Evolutionary conservation across 2,113 vertebrate species (phyloP).

Genomic region (Otolemur garnettii): DNA sequence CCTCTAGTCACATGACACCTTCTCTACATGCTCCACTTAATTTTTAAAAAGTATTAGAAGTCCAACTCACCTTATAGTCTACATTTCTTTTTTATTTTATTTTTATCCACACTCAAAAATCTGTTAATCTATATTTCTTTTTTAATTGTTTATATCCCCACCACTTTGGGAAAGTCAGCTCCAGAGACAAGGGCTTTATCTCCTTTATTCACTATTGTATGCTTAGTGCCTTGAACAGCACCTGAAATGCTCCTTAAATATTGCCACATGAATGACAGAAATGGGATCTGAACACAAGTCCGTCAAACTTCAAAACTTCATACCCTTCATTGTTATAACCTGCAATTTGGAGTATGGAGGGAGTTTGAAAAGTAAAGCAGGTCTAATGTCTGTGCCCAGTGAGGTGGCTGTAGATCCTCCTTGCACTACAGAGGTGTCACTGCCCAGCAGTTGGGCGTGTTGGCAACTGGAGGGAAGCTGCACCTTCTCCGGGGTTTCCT

Average conservation of each 20-base stretch:
- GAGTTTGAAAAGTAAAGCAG: not conserved
- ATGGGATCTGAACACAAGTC: not conserved
- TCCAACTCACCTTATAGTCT: not conserved
- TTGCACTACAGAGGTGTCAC: not conserved
- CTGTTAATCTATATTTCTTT: not conserved
- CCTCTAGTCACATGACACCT: not conserved
- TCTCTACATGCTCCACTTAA: too few species aligned
- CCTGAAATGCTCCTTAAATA: conserved; percentile 9
- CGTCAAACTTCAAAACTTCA: not conserved
- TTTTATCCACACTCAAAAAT: too few species aligned
- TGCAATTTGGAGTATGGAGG: not conserved
- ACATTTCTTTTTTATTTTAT: not conserved
- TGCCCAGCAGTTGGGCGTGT: not conserved
- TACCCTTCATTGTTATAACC: not conserved
- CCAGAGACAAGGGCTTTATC: not conserved
- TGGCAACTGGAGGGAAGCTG: not conserved
- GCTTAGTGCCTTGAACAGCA: not conserved
- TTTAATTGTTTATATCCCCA: not conserved
- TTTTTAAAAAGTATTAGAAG: not conserved
- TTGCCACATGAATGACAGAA: not conserved
- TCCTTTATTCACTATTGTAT: not conserved
- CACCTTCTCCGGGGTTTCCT: not conserved
- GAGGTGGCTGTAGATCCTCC: not conserved
- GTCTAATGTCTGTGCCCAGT: not conserved
- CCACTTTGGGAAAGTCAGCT: not conserved